phyloP scores from a whole-genome alignment of 2,888 invertebrate genomes.

The Silvanus unidentatus region DNA sequence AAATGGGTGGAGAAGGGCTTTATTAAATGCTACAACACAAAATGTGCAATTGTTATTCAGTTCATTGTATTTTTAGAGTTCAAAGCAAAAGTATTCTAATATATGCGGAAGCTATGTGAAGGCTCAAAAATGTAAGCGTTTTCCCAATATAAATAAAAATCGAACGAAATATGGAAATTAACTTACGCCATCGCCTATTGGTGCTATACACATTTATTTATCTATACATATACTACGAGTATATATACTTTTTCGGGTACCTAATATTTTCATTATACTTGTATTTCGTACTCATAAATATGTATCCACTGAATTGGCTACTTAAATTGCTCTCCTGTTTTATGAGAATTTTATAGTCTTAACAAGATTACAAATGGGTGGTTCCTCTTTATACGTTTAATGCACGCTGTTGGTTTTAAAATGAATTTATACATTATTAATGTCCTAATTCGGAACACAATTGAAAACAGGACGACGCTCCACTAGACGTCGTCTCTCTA shows the following conservation, averaged over 20 bases:
- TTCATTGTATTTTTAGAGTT: constrained; percentile 32
- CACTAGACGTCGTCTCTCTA: neutral
- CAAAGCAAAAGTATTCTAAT: constrained; percentile 32
- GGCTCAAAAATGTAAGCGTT: constrained; percentile 22
- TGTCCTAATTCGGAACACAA: constrained; percentile 12
- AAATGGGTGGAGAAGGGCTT: no score
- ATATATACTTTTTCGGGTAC: no score
- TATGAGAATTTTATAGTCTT: constrained; percentile 26
- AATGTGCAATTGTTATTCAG: constrained; percentile 39
- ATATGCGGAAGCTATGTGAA: constrained; percentile 32
- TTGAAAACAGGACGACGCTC: neutral
- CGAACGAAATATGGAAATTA: constrained; percentile 33
- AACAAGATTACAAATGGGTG: constrained; percentile 27
- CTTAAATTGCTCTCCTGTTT: constrained; percentile 28
- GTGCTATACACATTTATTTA: constrained; percentile 6
- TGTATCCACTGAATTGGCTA: constrained; percentile 27
- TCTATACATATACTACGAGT: constrained; percentile 23
- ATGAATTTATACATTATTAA: constrained; percentile 28
- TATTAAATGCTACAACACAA: constrained; percentile 30
- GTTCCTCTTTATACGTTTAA: constrained; percentile 21
- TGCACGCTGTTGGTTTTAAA: constrained; percentile 19
- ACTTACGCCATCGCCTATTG: constrained; percentile 19
- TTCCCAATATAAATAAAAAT: constrained; percentile 33
- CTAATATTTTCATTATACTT: constrained; percentile 30
- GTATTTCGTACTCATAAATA: constrained; percentile 31